Evolutionary conservation across 1,140 invertebrate species (phyloP).

Genomic region (Pseudomyrmex flavicornis): DNA sequence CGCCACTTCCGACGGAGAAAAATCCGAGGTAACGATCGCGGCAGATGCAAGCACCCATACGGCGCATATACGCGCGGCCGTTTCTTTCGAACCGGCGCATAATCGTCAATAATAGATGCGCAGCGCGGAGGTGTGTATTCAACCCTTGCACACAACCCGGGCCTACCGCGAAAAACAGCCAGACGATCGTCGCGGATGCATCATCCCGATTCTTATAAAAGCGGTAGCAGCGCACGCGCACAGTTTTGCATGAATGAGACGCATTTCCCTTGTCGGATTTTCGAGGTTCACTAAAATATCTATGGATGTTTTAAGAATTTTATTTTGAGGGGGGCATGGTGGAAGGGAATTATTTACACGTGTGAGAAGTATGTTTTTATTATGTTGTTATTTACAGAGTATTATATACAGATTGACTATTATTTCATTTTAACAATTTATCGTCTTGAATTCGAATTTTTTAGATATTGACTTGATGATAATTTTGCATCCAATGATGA

Average conservation of each 20-base stretch:
- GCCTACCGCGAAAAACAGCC: constrained; percentile 45
- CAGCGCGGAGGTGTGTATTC: constrained; percentile 46
- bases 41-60: constrained; percentile 66
- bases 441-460: no score
- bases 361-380: no score
- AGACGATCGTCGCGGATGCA: constrained; percentile 23
- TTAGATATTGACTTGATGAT: no score
- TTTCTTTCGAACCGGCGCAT: constrained; percentile 56
- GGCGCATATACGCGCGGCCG: constrained; percentile 36
- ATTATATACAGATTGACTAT: no score
- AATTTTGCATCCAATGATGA: no score
- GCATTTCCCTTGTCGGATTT: no score
- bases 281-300: no score
- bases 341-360: no score
- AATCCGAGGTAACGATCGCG: constrained; percentile 70
- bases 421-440: no score
- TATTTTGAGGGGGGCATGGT: no score
- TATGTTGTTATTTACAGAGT: no score
- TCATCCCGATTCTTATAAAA: neutral
- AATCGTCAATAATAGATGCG: constrained; percentile 64
- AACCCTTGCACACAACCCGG: constrained; percentile 20
- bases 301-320: no score
- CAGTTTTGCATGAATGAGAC: constrained; percentile 37
- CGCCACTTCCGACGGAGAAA: constrained; percentile 62
- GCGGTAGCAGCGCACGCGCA: neutral